Evolutionary conservation across 2,888 invertebrate species (phyloP).

Genomic region (Pammene aurita): DNA sequence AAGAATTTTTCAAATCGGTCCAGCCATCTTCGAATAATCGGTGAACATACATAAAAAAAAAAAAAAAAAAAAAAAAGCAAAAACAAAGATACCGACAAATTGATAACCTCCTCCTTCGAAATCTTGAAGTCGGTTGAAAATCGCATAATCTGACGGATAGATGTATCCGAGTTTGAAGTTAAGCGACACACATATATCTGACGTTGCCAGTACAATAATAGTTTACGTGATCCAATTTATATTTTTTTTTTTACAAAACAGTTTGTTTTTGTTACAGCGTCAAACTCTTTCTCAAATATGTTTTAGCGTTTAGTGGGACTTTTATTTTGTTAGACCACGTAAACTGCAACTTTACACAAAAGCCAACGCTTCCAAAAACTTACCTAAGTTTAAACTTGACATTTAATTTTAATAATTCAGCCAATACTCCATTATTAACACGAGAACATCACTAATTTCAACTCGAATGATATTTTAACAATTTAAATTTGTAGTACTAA

Average conservation of each 20-base stretch:
- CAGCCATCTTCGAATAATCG: too few relatives aligned
- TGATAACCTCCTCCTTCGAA: too few relatives aligned
- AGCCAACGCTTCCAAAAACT: slow-evolving; percentile 20
- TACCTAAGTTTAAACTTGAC: slow-evolving; percentile 49
- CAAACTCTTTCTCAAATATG: neutral
- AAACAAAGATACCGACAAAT: too few relatives aligned
- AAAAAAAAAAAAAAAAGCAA: too few relatives aligned
- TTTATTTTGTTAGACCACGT: neutral
- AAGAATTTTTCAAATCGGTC: too few relatives aligned
- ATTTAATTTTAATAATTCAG: slow-evolving; percentile 50
- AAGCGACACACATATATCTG: slow-evolving; percentile 5
- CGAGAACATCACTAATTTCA: slow-evolving; percentile 47
- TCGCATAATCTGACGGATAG: too few relatives aligned
- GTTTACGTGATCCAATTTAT: neutral
- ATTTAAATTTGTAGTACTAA: slow-evolving; percentile 57
- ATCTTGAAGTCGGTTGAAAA: too few relatives aligned
- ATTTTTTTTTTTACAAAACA: neutral
- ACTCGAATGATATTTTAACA: slow-evolving; percentile 53
- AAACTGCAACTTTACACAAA: slow-evolving; percentile 14
- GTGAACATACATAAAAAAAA: too few relatives aligned
- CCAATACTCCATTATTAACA: slow-evolving; percentile 55
- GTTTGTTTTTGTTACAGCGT: neutral
- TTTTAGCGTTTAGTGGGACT: neutral
- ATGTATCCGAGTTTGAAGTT: too few relatives aligned
- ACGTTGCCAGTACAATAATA: slow-evolving; percentile 3